These are phyloP conservation scores for Torymus auratus DNA, from an alignment of 2,888 invertebrate species.

Conservation along the genomic window DNA sequence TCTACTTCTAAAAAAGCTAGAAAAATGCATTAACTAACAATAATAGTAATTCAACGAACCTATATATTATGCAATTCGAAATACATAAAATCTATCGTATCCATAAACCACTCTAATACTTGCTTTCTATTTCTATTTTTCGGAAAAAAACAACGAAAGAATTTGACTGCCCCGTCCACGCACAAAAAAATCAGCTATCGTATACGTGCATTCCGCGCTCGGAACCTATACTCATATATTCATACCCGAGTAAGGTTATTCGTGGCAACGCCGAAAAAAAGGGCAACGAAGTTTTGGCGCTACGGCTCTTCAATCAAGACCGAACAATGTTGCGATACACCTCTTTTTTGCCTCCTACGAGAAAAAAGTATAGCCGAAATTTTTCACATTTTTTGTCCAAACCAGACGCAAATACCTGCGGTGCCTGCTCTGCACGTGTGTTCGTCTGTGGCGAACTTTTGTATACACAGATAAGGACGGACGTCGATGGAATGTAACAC, in stretches of 20 bases:
- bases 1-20: background rate
- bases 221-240: no score
- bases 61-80: no score
- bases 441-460: background rate
- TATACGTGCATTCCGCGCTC: no score
- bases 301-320: conserved; percentile 37
- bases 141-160: background rate
- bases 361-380: conserved; percentile 24
- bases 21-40: no score
- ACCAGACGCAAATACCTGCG: conserved; percentile 14
- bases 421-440: no score
- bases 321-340: conserved; percentile 5
- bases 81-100: background rate
- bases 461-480: conserved; percentile 11
- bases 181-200: background rate
- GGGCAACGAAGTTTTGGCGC: conserved; percentile 17
- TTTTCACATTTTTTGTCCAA: conserved; percentile 38
- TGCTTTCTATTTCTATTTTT: background rate
- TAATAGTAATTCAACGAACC: no score
- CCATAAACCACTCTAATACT: conserved; percentile 29
- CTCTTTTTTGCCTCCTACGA: background rate
- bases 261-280: conserved; percentile 5
- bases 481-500: conserved; percentile 35
- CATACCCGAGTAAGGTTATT: background rate
- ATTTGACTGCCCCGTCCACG: conserved; percentile 19